phyloP scores from a whole-genome alignment of 2,113 vertebrate genomes.

The Catharus fuscescens region DNA sequence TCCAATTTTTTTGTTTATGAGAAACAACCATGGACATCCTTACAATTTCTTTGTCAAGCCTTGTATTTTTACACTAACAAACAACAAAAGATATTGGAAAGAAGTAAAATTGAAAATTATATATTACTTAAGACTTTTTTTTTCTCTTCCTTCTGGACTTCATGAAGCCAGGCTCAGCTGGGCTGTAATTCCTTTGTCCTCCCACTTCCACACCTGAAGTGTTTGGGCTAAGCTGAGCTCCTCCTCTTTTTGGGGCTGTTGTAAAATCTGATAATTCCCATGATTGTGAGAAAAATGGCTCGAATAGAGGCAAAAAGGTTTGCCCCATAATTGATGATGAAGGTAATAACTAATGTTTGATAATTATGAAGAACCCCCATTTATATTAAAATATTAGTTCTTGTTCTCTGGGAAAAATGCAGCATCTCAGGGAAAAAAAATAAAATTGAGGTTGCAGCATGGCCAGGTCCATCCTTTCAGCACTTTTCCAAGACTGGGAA shows the following conservation, averaged over 20 bases:
- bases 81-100: background rate
- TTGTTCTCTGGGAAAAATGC: constrained; percentile 38
- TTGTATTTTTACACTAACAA: background rate
- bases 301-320: background rate
- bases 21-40: background rate
- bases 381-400: constrained; percentile 14
- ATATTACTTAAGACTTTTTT: constrained; percentile 25
- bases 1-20: background rate
- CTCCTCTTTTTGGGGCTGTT: constrained; percentile 58
- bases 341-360: background rate
- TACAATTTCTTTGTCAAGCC: background rate
- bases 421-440: background rate
- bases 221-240: constrained; percentile 44
- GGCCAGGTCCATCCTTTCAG: background rate
- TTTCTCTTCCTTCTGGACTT: constrained; percentile 36
- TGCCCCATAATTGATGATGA: background rate
- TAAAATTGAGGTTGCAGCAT: background rate
- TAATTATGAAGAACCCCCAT: rapidly evolving
- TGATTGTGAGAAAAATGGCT: constrained; percentile 49
- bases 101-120: background rate
- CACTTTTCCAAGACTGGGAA: background rate
- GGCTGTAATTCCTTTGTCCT: constrained; percentile 27
- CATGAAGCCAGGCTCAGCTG: constrained; percentile 12
- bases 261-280: constrained; percentile 37
- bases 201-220: constrained; percentile 23